Conservation (phyloP, 1,140 invertebrate genomes). For the Pogonus chalceus region DNA sequence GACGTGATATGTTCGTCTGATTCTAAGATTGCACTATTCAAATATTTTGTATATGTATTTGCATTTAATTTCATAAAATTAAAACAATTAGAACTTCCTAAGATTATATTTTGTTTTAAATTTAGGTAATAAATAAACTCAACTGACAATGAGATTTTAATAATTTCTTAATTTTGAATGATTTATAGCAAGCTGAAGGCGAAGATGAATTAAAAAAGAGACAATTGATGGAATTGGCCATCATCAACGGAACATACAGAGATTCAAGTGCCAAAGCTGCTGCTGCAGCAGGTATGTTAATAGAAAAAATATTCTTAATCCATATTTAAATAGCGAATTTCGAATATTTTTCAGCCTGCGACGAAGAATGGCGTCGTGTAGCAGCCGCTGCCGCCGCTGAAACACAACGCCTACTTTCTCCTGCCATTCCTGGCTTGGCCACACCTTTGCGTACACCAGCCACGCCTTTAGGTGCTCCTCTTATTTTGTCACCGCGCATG, state of each 20-base stretch:
- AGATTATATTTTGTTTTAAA: too few species aligned
- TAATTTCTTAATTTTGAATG: too few species aligned
- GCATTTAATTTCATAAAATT: too few species aligned
- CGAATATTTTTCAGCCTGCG: conserved; percentile 43
- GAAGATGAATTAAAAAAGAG: conserved; percentile 99
- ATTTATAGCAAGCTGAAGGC: conserved; percentile 89
- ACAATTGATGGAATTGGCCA: conserved; percentile 98
- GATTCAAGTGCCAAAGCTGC: conserved; percentile 83
- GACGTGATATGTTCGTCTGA: too few species aligned
- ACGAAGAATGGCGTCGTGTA: conserved; percentile 68
- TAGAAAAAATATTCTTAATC: conserved; percentile 7
- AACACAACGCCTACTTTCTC: conserved; percentile 61
- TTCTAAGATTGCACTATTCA: too few species aligned
- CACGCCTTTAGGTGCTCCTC: conserved; percentile 66
- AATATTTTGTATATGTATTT: too few species aligned
- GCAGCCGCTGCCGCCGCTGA: conserved; percentile 60
- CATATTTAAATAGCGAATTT: neutral
- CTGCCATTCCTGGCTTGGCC: conserved; percentile 47
- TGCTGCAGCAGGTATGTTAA: conserved; percentile 54
- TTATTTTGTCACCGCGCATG: conserved; percentile 80
- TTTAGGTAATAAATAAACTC: too few species aligned
- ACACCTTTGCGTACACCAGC: conserved; percentile 55
- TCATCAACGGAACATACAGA: conserved; percentile 98
- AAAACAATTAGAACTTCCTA: too few species aligned
- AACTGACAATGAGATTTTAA: neutral